These are phyloP conservation scores for Scarus forsteni DNA, from an alignment of 2,797 vertebrate genomes.

Conservation along the genomic window DNA sequence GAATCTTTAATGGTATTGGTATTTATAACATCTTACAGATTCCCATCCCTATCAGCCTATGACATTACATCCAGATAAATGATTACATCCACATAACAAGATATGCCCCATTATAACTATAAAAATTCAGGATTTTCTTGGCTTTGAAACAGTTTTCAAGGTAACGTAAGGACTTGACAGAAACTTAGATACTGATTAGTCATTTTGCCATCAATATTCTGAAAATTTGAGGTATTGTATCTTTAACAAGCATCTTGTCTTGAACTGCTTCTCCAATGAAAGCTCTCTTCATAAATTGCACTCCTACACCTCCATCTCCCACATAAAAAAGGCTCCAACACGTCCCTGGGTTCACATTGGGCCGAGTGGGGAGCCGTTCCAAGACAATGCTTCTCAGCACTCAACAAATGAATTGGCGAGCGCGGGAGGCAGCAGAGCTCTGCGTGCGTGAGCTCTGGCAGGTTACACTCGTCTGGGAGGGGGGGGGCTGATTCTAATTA, in stretches of 20 bases:
- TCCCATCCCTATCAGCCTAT: too few species aligned
- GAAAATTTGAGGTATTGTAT: background rate
- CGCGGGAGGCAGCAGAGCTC: conserved; percentile 34
- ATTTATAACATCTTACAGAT: too few species aligned
- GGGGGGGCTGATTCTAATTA: conserved; percentile 72
- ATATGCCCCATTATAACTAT: too few species aligned
- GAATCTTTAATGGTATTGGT: too few species aligned
- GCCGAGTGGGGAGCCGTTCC: conserved; percentile 44
- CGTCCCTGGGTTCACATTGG: conserved; percentile 41
- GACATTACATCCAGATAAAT: too few species aligned
- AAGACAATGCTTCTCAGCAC: conserved; percentile 45
- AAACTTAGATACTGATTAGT: too few species aligned
- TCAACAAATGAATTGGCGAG: conserved; percentile 64
- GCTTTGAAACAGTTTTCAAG: too few species aligned
- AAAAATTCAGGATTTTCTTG: too few species aligned
- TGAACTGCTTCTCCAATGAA: conserved; percentile 20
- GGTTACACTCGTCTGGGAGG: conserved; percentile 64
- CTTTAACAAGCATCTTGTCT: conserved; percentile 14
- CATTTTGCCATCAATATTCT: too few species aligned
- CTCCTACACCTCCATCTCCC: conserved; percentile 42
- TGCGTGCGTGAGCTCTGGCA: conserved; percentile 19
- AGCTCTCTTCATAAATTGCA: conserved; percentile 39
- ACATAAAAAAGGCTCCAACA: conserved; percentile 30
- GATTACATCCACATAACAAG: too few species aligned
- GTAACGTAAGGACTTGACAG: too few species aligned